Base-by-base conservation (phyloP, 2,113 vertebrate species). In the Poeciliopsis prolifica region DNA sequence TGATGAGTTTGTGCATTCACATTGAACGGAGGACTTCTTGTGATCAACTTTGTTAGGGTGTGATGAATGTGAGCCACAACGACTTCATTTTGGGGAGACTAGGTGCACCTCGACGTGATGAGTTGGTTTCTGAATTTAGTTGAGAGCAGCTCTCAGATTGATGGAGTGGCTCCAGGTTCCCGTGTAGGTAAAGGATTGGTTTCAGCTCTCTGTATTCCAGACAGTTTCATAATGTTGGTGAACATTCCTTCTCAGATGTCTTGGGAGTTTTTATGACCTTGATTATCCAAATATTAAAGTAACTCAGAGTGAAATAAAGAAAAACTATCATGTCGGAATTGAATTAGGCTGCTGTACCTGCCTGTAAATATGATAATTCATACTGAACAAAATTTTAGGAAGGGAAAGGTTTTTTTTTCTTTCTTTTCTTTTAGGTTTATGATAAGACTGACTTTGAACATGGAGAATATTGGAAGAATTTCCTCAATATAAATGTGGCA, bases 1-100 rank as follows among this genome's bases (percentile, higher is more conserved):
- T 87, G 86, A 90, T 85, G 83, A 84, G 80, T 89, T 75, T 87
- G 78, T 85, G 86, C 80, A 82, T 82, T 85, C 74, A 86, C 13
- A 51, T 75, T 82, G 82, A 85, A 84, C 62, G 17, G 74, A 84
- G 72, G 79, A 87, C 85, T 86, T 86, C 80, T 79, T 75, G 80
- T 79, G 77, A 86, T 88, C 84, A 84, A 77, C 81, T 90, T 69
- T 65, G 83, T 90, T 88, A 87, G 54, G 75, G 30, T 63, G 66
- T 89, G 88, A 91, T 89, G 77, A 82, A 89, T 91, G 87, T 28
- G 33, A 82, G 68, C 78, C 85, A 64, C 58, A 79, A 13, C 1
- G 12, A 62, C 79, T 84, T 87, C 81, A 82, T 87, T 88, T 75
- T 83, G 60, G 66, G 44, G 63, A 66, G 68, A 44, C 5, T 28